Evolutionary conservation across 2,888 invertebrate genomes (phyloP).

Genomic region (Rhorus exstirpatorius): DNA sequence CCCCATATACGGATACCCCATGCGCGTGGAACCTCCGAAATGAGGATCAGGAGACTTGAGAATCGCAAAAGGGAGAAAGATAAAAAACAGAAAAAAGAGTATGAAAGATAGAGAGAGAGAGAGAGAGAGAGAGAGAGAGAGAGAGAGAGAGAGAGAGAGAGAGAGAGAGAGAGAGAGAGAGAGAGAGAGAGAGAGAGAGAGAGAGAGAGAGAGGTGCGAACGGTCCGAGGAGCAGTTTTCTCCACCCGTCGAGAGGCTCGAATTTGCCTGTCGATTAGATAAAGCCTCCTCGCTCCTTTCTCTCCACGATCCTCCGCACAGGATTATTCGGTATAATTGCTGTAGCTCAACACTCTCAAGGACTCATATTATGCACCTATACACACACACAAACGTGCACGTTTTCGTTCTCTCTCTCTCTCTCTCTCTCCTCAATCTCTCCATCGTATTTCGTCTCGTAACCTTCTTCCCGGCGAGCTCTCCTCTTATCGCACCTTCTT

Average conservation of each 20-base stretch:
- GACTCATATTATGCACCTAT: too few species aligned
- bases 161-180: constrained; percentile 17
- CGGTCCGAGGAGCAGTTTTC: constrained; percentile 69
- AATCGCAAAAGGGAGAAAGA: neutral
- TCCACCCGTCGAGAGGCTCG: constrained; percentile 60
- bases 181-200: constrained; percentile 10
- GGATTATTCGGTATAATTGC: constrained; percentile 74
- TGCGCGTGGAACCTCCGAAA: neutral
- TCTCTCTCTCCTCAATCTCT: too few species aligned
- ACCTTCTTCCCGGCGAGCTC: constrained; percentile 6
- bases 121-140: constrained; percentile 17
- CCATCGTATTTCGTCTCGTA: constrained; percentile 10
- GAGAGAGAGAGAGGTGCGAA: constrained; percentile 69
- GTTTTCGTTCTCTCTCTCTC: too few species aligned
- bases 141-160: constrained; percentile 60
- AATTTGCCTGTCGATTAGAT: constrained; percentile 73
- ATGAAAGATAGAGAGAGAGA: constrained; percentile 24
- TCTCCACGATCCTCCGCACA: constrained; percentile 62
- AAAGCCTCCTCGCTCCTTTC: constrained; percentile 52
- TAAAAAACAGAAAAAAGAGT: constrained; percentile 47
- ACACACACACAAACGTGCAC: constrained; percentile 19
- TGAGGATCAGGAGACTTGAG: neutral
- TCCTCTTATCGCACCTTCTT: constrained; percentile 23
- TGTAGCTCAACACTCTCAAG: constrained; percentile 54
- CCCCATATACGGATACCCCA: neutral